phyloP scores from a whole-genome alignment of 2,888 invertebrate genomes.

The Caenorhabditis angaria region DNA sequence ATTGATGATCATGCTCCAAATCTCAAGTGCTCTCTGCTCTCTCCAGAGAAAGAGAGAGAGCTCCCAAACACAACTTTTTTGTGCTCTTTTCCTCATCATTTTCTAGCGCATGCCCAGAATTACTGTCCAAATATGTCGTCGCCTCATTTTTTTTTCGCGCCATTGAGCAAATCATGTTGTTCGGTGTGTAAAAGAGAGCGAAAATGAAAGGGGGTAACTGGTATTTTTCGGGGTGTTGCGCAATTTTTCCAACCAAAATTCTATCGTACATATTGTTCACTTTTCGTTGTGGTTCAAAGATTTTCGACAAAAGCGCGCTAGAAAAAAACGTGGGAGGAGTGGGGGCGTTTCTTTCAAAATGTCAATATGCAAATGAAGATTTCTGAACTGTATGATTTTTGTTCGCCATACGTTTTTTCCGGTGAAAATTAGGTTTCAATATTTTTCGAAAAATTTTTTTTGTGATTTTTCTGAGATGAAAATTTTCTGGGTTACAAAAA shows the following conservation, averaged over 20 bases:
- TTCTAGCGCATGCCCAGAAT: background rate
- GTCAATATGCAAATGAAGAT: too few relatives aligned
- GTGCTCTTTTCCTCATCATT: background rate
- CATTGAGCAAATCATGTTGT: conserved; percentile 4
- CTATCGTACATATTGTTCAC: background rate
- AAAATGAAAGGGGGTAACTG: background rate
- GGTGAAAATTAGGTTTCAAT: too few relatives aligned
- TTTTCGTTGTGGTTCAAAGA: background rate
- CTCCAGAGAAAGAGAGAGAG: background rate
- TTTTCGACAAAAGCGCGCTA: background rate
- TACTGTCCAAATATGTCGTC: background rate
- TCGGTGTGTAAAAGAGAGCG: background rate
- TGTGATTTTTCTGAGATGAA: too few relatives aligned
- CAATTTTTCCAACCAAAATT: background rate
- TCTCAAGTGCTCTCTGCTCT: background rate
- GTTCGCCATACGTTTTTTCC: too few relatives aligned
- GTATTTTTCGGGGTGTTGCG: background rate
- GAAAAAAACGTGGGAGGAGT: too few relatives aligned
- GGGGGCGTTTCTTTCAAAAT: too few relatives aligned
- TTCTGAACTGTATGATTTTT: background rate
- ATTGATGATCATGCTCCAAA: background rate
- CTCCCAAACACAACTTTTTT: too few relatives aligned
- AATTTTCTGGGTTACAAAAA: too few relatives aligned
- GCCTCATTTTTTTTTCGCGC: background rate
- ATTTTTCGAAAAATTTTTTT: too few relatives aligned